A percentile compares a stretch with the other conserved stretches of the same genome.
Evolutionary conservation across 2,888 invertebrate genomes (phyloP).

Genomic region (Sthenelais limicola): DNA sequence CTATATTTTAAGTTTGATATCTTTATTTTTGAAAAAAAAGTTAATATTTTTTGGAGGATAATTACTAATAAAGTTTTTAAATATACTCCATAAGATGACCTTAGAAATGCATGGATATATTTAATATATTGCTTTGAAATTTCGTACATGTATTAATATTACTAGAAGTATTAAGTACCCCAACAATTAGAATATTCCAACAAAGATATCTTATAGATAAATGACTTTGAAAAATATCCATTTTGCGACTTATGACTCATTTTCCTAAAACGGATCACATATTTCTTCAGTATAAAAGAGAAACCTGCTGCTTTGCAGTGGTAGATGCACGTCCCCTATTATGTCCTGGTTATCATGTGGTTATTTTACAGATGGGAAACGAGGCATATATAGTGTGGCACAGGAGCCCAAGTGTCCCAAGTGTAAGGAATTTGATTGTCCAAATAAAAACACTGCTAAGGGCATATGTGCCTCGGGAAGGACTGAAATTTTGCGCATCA

Average conservation of each 20-base stretch:
- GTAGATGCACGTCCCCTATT: not conserved
- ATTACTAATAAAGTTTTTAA: no score
- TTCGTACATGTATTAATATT: no score
- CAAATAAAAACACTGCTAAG: slow-evolving; percentile 13
- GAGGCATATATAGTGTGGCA: slow-evolving; percentile 39
- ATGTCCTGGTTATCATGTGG: slow-evolving; percentile 32
- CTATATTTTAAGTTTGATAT: no score
- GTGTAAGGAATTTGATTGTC: slow-evolving; percentile 40
- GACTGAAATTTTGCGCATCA: slow-evolving; percentile 36
- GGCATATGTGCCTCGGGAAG: slow-evolving; percentile 34
- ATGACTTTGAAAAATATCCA: not conserved
- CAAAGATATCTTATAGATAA: not conserved
- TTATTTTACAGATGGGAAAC: slow-evolving; percentile 40
- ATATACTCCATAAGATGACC: no score
- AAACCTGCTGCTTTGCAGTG: slow-evolving; percentile 1
- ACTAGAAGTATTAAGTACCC: no score
- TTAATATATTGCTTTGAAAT: no score
- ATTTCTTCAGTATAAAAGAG: no score
- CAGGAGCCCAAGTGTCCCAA: slow-evolving; percentile 38
- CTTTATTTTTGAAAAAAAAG: no score
- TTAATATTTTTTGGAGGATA: no score
- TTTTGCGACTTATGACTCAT: no score
- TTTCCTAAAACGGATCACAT: no score
- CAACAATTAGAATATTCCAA: not conserved
- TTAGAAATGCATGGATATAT: no score